Evolutionary conservation across 2,113 vertebrate species (phyloP), one percentile per base, ranked within the genome.

Genomic region (Solenodon paradoxus): DNA sequence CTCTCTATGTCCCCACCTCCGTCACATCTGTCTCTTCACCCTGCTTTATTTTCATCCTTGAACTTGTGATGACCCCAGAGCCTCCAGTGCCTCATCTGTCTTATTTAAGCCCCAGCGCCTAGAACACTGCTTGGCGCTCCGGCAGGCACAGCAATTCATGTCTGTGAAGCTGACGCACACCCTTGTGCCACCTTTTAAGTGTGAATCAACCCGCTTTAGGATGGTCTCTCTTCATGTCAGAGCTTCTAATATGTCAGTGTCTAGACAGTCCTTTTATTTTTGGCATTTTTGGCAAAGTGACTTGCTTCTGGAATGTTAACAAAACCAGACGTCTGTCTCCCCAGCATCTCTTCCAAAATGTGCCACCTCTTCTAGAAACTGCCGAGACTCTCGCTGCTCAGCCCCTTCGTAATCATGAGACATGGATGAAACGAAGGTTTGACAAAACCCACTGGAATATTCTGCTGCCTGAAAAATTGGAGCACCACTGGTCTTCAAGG

Each of bases 211-310:
- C 64, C 90, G 59, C 94, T 74, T 90, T 53, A 84, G 61, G 64
- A 82, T 77, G 80, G 92, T 57, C n/a, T 77, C 53, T 69, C 75
- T 92, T 89, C 83, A 6, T 22, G 35, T 42, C 55, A 87, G 94
- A 95, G 40, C 53, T 80, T 92, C 87, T 75, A 95, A 75, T 75
- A 83, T 93, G 97, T 87, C 88, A 96, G 94, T 90, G 97, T 97
- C 97, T 97, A 97, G 96, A 97, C 97, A 88, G 96, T 81, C 80
- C 94, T 95, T 96, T 97, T 95, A 97, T 97, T 97, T 97, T 96
- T 96, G 97, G 95, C 95, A 80, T 90, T 95, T 97, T 90, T 97
- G 97, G 97, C 97, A 92, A 96, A 97, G 72, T 32, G 77, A 55
- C 78, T 93, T 78, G 88, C 93, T 95, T 83, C 96, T 97, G 93